Percentiles rank a stretch among this genome's conserved stretches.
These are phyloP conservation scores for Triplophysa siluroides DNA, from an alignment of 2,113 vertebrate species.

Conservation along the genomic window DNA sequence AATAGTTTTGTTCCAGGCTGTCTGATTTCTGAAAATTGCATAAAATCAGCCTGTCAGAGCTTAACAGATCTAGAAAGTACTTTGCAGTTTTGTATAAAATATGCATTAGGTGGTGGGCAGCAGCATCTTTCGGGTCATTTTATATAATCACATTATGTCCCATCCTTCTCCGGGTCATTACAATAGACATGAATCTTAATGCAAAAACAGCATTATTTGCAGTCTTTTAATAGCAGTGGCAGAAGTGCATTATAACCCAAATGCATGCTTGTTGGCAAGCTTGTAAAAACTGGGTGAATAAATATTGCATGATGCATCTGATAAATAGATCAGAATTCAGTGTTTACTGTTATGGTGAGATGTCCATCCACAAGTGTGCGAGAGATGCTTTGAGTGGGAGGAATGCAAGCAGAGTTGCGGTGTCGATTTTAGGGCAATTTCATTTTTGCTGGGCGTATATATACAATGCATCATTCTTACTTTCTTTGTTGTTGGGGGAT, in stretches of 20 bases:
- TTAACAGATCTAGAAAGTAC: too few species aligned
- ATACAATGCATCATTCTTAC: conserved; percentile 57
- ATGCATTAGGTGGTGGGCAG: too few species aligned
- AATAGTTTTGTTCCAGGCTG: too few species aligned
- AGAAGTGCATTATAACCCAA: conserved; percentile 13
- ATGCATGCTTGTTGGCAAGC: conserved; percentile 41
- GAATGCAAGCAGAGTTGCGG: neutral
- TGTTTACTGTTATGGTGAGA: conserved; percentile 12
- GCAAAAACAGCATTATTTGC: conserved; percentile 28
- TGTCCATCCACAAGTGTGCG: conserved; percentile 21
- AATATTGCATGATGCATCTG: conserved; percentile 70
- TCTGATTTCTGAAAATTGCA: too few species aligned
- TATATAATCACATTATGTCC: neutral
- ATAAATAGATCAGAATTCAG: conserved; percentile 53
- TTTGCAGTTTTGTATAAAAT: too few species aligned
- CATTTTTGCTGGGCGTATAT: conserved; percentile 38
- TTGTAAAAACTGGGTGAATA: conserved; percentile 65
- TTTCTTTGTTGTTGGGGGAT: conserved; percentile 57
- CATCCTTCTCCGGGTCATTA: neutral
- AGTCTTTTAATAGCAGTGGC: neutral
- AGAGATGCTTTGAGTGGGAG: conserved; percentile 1
- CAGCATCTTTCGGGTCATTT: neutral
- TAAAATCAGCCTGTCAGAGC: too few species aligned
- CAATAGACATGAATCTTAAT: neutral
- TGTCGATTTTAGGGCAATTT: conserved; percentile 50